Base-by-base conservation (phyloP, 2,888 invertebrate species). In the Erpobdella octoculata region DNA sequence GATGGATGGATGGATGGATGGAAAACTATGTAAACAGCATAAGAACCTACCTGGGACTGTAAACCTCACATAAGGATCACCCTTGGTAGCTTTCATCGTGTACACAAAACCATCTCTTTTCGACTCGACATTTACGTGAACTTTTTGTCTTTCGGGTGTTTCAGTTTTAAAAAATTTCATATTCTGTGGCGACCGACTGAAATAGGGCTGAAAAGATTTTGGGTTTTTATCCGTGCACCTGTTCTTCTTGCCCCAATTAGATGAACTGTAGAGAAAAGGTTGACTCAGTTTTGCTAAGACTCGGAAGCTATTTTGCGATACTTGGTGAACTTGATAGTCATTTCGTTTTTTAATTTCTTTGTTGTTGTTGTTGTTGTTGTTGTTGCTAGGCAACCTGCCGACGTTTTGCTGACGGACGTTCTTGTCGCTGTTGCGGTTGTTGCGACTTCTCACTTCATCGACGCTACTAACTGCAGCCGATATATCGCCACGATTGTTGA, bases 171-270 rank as follows among this genome's bases (percentile, higher is more conserved):
- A n/a, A n/a, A n/a, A n/a, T n/a, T n/a, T n/a, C n/a, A n/a, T n/a
- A n/a, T n/a, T n/a, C n/a, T n/a, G n/a, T n/a, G n/a, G 53, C 12
- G 15, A 12, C 8, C 53, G 53, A 53, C 53, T 21, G 21, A 28
- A 1, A 15, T 6, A 6, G 8, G 53, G 53, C n/a, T 53, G 21
- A 28, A 53, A 53, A 21, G 21, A 53, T 9, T 53, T 53, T 6
- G 53, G 53, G 8, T 53, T 28, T 53, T 53, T 53, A 53, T 53
- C 28, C 9, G 53, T 25, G 53, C 53, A 53, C 53, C 53, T 53
- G 53, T 53, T 53, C 21, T 28, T 28, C 53, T 53, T 53, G 21
- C 53, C 53, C 53, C 53, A 53, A 53, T 53, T 53, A 28, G 53
- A 21, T 8, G 53, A 53, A n/a, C 53, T 53, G 28, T 53, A 53